Percentiles rank a stretch among this genome's conserved stretches.
phyloP scores from a whole-genome alignment of 2,797 vertebrate species.

The Centropyge bicolor region DNA sequence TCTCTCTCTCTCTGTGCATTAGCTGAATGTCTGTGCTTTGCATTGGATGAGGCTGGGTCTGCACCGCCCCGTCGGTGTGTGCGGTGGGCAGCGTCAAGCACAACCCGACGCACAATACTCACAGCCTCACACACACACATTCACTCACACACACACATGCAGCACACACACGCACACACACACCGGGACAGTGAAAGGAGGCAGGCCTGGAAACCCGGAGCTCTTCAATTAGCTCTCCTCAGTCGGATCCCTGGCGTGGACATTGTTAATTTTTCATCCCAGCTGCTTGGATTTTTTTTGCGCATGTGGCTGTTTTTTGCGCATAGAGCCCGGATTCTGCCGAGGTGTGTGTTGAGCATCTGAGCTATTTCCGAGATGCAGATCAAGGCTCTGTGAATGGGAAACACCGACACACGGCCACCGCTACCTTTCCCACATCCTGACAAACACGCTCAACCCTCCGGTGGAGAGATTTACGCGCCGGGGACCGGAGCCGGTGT shows the following conservation, averaged over 20 bases:
- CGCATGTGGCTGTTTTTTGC: slow-evolving; percentile 57
- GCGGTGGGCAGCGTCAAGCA: slow-evolving; percentile 51
- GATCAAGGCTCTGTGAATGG: slow-evolving; percentile 73
- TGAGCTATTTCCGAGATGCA: slow-evolving; percentile 44
- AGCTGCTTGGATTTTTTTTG: slow-evolving; percentile 42
- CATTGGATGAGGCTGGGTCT: slow-evolving; percentile 30
- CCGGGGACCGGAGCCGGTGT: slow-evolving; percentile 67
- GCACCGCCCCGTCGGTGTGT: slow-evolving; percentile 70
- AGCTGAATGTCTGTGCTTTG: slow-evolving; percentile 5
- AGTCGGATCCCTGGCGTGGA: slow-evolving; percentile 63
- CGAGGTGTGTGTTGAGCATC: slow-evolving; percentile 47
- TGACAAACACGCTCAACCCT: slow-evolving; percentile 37
- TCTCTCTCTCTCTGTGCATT: neutral
- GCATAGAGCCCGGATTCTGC: slow-evolving; percentile 50
- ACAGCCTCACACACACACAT: slow-evolving; percentile 22
- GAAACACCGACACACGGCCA: slow-evolving; percentile 58
- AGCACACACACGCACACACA: neutral
- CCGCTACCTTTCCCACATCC: slow-evolving; percentile 44
- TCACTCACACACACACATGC: neutral
- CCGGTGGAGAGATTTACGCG: slow-evolving; percentile 57
- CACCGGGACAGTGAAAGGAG: slow-evolving; percentile 24
- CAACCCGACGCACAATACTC: slow-evolving; percentile 31
- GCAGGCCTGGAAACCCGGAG: slow-evolving; percentile 41
- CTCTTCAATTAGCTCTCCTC: slow-evolving; percentile 52
- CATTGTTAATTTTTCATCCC: slow-evolving; percentile 56